These are phyloP conservation scores for Rambutsinella grinnellia DNA, from an alignment of 2,888 invertebrate species.

Conservation along the genomic window DNA sequence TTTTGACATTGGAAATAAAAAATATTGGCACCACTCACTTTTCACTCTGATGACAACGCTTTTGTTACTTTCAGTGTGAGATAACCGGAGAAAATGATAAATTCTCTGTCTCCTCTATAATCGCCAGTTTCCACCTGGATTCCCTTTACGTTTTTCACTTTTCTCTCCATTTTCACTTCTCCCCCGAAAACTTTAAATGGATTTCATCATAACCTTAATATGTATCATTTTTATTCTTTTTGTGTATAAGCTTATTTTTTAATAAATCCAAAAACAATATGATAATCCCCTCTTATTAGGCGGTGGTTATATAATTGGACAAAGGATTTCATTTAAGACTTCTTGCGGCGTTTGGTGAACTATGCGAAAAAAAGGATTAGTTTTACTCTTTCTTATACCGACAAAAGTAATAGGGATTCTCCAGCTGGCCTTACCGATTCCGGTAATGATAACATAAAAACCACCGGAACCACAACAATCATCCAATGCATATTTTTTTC, in stretches of 20 bases:
- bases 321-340: background rate
- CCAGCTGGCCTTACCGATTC: conserved; percentile 12
- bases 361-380: conserved; percentile 28
- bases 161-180: conserved; percentile 7
- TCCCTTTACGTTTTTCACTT: conserved; percentile 17
- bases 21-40: conserved; percentile 46
- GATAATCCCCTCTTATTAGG: background rate
- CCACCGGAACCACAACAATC: conserved; percentile 24
- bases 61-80: background rate
- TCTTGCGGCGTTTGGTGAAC: conserved; percentile 16
- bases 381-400: conserved; percentile 14
- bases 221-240: background rate
- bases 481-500: background rate
- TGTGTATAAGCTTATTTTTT: conserved; percentile 8
- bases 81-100: background rate
- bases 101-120: conserved; percentile 17
- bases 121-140: conserved; percentile 55
- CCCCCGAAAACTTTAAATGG: background rate
- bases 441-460: conserved; percentile 47
- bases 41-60: conserved; percentile 16
- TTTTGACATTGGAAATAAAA: no score
- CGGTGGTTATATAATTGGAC: background rate
- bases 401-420: conserved; percentile 24
- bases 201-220: background rate
- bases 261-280: no score